A percentile compares a stretch with the other conserved stretches of the same genome.
These are phyloP conservation scores for Platanista minor DNA, from an alignment of 2,113 vertebrate genomes.

Conservation along the genomic window DNA sequence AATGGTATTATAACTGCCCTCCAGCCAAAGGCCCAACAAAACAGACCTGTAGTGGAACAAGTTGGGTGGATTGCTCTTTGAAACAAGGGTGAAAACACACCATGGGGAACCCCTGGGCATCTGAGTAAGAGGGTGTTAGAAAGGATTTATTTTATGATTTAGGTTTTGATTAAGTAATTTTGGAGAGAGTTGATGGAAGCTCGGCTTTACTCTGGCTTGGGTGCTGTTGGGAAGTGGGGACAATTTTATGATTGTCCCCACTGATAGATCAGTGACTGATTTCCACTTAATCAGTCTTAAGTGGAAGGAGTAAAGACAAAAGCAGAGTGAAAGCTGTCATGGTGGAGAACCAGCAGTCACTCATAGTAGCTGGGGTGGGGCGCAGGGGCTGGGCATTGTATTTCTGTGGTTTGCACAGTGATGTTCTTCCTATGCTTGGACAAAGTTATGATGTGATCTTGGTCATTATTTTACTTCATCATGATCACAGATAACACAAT, in stretches of 20 bases:
- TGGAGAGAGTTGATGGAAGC: not conserved
- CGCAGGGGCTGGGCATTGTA: not conserved
- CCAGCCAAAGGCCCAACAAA: not conserved
- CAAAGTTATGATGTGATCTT: not conserved
- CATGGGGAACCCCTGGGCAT: not conserved
- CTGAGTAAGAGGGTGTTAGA: not conserved
- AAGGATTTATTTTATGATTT: not conserved
- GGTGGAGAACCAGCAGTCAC: not conserved
- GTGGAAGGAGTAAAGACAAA: not conserved
- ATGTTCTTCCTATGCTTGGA: not conserved
- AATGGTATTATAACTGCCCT: not conserved
- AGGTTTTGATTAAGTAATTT: not conserved
- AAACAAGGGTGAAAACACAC: accelerated
- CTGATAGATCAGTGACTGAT: too few species aligned
- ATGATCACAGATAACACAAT: not conserved
- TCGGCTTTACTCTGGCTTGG: not conserved
- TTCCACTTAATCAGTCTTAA: not conserved
- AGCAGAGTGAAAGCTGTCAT: not conserved
- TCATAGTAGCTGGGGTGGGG: not conserved
- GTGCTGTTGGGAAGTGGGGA: not conserved
- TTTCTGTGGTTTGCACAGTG: not conserved
- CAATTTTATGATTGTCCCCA: not conserved
- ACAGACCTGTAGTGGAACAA: not conserved
- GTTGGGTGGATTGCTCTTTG: not conserved
- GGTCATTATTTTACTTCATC: not conserved